phyloP scores from a whole-genome alignment of 2,797 vertebrate species.

The Melanotaenia nigrans region DNA sequence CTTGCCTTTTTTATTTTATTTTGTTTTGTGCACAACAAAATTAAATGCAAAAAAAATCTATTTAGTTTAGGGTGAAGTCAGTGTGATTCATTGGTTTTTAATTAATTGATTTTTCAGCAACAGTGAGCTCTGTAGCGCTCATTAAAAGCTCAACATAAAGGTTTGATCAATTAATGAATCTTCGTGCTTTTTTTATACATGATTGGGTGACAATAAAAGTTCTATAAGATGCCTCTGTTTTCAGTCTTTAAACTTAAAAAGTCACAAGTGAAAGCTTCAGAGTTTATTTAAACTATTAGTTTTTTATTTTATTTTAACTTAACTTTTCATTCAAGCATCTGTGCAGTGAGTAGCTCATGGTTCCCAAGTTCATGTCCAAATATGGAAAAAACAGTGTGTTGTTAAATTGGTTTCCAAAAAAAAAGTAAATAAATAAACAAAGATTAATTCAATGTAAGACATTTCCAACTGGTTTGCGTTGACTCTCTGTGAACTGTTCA shows the following conservation, averaged over 20 bases:
- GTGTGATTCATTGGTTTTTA: background rate
- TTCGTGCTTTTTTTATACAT: background rate
- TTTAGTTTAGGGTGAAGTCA: background rate
- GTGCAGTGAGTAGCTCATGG: background rate
- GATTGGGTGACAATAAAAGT: background rate
- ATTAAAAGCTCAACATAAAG: background rate
- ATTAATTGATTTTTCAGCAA: background rate
- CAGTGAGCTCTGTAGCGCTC: background rate
- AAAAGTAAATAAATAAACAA: background rate
- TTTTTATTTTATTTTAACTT: background rate
- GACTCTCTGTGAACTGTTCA: background rate
- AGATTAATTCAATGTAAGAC: background rate
- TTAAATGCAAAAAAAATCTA: background rate
- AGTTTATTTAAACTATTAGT: background rate
- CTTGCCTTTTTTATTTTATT: background rate
- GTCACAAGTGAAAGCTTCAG: background rate
- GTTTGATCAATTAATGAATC: background rate
- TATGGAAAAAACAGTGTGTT: no score
- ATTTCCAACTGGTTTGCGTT: background rate
- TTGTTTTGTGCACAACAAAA: background rate
- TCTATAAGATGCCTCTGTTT: background rate
- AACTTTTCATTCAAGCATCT: background rate
- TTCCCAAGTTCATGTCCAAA: background rate
- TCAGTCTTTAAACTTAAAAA: background rate
- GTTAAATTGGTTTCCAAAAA: background rate